phyloP scores from a whole-genome alignment of 2,797 vertebrate genomes.

The Amphiprion clarkii region DNA sequence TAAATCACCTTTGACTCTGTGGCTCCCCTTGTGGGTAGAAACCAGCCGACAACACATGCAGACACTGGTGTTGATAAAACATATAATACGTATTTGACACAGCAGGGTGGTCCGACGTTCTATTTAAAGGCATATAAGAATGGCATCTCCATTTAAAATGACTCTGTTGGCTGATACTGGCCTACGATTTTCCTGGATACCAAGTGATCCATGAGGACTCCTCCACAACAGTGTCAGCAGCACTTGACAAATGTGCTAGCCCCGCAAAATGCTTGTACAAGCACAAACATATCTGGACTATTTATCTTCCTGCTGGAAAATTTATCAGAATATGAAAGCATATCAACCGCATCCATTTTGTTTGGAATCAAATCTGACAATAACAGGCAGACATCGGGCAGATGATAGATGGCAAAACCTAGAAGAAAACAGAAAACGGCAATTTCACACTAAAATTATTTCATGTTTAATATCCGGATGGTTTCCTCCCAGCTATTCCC shows the following conservation, averaged over 20 bases:
- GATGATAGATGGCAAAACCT: conserved; percentile 66
- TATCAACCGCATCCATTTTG: conserved; percentile 78
- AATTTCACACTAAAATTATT: conserved; percentile 75
- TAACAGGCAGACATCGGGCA: conserved; percentile 54
- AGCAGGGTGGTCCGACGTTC: conserved; percentile 25
- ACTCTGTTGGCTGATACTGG: conserved; percentile 34
- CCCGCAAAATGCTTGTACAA: conserved; percentile 81
- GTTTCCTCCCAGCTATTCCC: conserved; percentile 65
- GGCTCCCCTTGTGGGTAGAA: conserved; percentile 45
- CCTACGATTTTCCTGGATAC: conserved; percentile 48
- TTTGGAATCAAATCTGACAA: conserved; percentile 76
- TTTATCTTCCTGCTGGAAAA: conserved; percentile 83
- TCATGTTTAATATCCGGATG: conserved; percentile 74
- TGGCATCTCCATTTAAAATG: conserved; percentile 61
- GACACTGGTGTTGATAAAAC: conserved; percentile 28
- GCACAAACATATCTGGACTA: conserved; percentile 85
- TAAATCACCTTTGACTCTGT: conserved; percentile 60
- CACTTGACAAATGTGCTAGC: conserved; percentile 79
- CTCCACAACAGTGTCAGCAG: conserved; percentile 69
- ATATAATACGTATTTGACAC: conserved; percentile 34
- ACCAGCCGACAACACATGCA: conserved; percentile 34
- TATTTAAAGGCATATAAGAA: conserved; percentile 49
- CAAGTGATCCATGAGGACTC: conserved; percentile 68
- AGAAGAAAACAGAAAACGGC: conserved; percentile 63
- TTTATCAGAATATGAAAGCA: conserved; percentile 76